These are phyloP conservation scores for Erynnis tages DNA, from an alignment of 2,888 invertebrate species.

Conservation along the genomic window DNA sequence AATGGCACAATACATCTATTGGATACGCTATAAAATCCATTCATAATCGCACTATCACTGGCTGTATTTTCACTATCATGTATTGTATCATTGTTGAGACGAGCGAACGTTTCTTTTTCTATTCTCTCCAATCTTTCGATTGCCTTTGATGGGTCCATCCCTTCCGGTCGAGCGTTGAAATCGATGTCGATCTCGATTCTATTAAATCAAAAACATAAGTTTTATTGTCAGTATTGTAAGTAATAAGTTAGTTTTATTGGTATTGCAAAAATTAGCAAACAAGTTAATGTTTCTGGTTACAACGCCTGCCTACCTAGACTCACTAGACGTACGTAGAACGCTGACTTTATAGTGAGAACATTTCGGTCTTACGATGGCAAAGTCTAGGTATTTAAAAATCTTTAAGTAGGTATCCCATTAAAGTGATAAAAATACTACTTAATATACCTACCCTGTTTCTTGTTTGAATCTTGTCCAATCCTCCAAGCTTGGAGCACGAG, in stretches of 20 bases:
- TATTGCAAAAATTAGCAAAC: too few species aligned
- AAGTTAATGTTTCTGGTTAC: too few species aligned
- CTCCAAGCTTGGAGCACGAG: conserved; percentile 54
- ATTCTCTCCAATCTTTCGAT: conserved; percentile 70
- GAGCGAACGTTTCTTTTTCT: conserved; percentile 62
- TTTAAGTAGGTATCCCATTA: background rate
- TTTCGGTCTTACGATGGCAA: too few species aligned
- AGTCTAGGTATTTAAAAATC: too few species aligned
- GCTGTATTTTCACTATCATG: background rate
- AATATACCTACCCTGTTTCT: conserved; percentile 67
- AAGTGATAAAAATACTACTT: too few species aligned
- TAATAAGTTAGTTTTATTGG: too few species aligned
- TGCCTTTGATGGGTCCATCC: conserved; percentile 54
- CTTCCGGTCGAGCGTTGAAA: conserved; percentile 52
- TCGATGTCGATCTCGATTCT: conserved; percentile 71
- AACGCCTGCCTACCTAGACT: too few species aligned
- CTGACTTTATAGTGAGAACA: too few species aligned
- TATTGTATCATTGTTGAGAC: conserved; percentile 33
- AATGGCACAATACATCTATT: conserved; percentile 11
- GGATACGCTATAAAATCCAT: background rate
- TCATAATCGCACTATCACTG: background rate
- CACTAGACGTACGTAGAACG: too few species aligned
- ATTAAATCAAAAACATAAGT: too few species aligned
- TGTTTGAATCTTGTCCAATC: conserved; percentile 67
- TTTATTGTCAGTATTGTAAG: too few species aligned